Evolutionary conservation across 2,888 invertebrate species (phyloP), one percentile per base, ranked within the genome.

Genomic region (Empis stercorea): DNA sequence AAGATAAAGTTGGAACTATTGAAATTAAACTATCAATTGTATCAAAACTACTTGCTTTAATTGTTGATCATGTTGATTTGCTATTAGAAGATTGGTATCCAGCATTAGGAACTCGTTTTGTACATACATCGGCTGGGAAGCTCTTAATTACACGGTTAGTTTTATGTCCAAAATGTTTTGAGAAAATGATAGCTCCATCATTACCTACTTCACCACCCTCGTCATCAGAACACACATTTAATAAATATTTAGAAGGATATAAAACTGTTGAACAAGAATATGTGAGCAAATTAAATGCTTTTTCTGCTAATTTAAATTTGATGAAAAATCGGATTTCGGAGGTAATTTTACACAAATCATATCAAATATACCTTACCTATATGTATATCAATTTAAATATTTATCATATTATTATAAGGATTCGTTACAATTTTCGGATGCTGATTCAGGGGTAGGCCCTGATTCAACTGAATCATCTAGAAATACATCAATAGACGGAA

Each of bases 1-100:
- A 74, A 76, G 53, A 79, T 74, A 59, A 76, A 71, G 53, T 71
- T 39, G 23, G 23, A 27, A 7, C 23, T 27, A 27, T 27, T 27
- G 23, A 27, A 27, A 27, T 27, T 27, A 4, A 27, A 27, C 23
- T 27, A 4, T 27, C 7, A 2, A 80, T 81, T 40, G 76, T 89
- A 52, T 81, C 91, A 0, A 86, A 87, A 59, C 68, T 95, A 14
- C 66, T 95, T 48, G 88, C 95, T 0, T 70, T 94, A 30, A 80
- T 91, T 4, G 91, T 96, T 0, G 96, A 96, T 65, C 94, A 96
- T 62, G 87, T 99, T 52, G 99, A 99, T 67, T 81, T 94, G 45
- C 72, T 99, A 43, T 72, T 99, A 0, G 97, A 99, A 66, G 97
- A 99, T 70, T 99, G 97, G 97, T 97, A 94, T 66, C 96, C 95